Evolutionary conservation across 2,113 vertebrate species (phyloP).

Genomic region (Serinus canaria): DNA sequence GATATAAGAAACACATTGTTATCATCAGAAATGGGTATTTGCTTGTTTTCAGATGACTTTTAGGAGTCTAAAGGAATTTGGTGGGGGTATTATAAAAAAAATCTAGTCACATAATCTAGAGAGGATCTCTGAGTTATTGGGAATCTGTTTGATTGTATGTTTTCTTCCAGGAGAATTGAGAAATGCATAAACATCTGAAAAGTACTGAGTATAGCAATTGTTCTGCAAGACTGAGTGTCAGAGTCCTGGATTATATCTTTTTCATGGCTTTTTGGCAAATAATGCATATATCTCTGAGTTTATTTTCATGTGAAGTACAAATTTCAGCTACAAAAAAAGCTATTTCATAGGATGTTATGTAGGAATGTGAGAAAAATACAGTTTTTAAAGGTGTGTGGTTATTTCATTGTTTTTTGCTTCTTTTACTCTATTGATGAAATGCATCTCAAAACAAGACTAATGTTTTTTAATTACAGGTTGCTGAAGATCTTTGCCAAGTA

Average conservation of each 20-base stretch:
- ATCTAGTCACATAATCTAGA: background rate
- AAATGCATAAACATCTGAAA: background rate
- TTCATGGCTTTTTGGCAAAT: background rate
- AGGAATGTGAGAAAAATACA: background rate
- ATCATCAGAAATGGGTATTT: background rate
- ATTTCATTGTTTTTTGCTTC: background rate
- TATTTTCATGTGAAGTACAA: background rate
- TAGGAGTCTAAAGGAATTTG: background rate
- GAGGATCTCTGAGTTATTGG: background rate
- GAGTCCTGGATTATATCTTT: background rate
- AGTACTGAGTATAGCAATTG: background rate
- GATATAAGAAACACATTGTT: background rate
- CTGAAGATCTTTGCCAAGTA: slow-evolving; percentile 77
- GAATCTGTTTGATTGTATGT: background rate
- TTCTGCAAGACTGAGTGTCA: background rate
- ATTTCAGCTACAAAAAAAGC: background rate
- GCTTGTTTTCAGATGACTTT: background rate
- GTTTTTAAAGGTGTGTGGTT: background rate
- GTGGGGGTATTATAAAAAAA: background rate
- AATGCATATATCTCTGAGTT: background rate
- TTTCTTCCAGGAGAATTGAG: background rate
- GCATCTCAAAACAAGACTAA: background rate
- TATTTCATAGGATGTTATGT: background rate
- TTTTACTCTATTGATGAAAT: background rate
- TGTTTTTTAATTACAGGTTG: slow-evolving; percentile 71